Evolutionary conservation across 2,113 vertebrate species (phyloP), one percentile per base, ranked within the genome.

Genomic region (Manacus vitellinus): DNA sequence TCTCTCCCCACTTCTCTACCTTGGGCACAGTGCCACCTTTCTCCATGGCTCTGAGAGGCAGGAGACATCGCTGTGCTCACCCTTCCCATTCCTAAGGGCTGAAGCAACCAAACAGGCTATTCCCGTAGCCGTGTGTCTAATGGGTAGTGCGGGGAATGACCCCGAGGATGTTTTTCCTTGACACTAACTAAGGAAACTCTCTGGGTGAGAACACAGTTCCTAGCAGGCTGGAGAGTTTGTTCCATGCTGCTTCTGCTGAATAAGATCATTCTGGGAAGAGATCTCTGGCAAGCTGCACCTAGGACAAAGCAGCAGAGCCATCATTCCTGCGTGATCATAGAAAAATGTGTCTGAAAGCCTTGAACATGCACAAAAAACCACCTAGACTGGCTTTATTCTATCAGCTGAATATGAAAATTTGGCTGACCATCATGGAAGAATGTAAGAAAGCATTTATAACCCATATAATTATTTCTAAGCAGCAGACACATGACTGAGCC

Each of bases 181-280:
- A 85, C 39, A 77, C 39, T 74, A 66, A 59, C 49, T 44, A 37
- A 87, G 89, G 61, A 95, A 94, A 95, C 27, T 84, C 20, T 84
- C 47, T 2, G 13, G 24, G 39, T 14, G 39, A 94, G 6, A 41
- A 4, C 39, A 43, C 28, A 39, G 44, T 92, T 94, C 94, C 95
- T 81, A 94, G 67, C 75, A 94, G 62, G 44, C 70, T 94, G 80
- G 18, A 84, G 90, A 90, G 37, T 85, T 94, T 94, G 86, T 86
- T 97, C 78, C 90, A 37, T 41, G 81, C 37, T 94, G 56, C 56
- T 84, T 80, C 52, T 76, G 55, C 24, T 63, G 85, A 94, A 51
- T 74, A 91, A 63, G 55, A 83, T 83, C 27, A 68, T 96, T 88
- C 88, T 84, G 92, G 92, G 92, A 97, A 97, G 75, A 86, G 79